Evolutionary conservation across 2,888 invertebrate species (phyloP), one percentile per base, ranked within the genome.

Genomic region (Aphelenchoides bicaudatus): DNA sequence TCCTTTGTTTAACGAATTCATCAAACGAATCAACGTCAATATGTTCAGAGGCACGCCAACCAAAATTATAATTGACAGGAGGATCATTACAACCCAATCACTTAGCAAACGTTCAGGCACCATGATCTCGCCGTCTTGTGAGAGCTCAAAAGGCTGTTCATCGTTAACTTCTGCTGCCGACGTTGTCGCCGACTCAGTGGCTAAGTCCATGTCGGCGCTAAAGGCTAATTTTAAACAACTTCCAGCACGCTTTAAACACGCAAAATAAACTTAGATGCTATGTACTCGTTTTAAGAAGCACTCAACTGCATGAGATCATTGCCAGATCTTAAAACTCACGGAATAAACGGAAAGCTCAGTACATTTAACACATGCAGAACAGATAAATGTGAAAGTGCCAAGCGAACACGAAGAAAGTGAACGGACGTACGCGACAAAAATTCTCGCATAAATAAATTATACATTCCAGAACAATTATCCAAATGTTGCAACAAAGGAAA

Each of bases 21-120:
- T 8, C 5, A 62, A 47, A 19, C 58, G 37, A n/a, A 47, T 59
- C 6, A 65, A 50, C 10, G 62, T 59, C 30, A 67, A 39, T 8
- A 50, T 57, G 38, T 65, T 65, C n/a, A 65, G 49, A 8, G 65
- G 65, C 3, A 58, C 43, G 5, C 65, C 66, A 23, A 65, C 23
- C 29, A 66, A 31, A 3, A 65, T 39, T 28, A 65, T 48, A 8
- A 60, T 25, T 8, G 51, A 48, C 1, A 65, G 51, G 8, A 65
- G 51, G 23, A 56, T 53, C 62, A 65, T 49, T 39, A 66, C 65
- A 8, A 65, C 46, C 54, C 55, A 63, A 46, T 63, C 63, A 13
- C 58, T 31, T 16, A 55, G 31, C 21, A 62, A 48, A 16, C 52
- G 31, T 30, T 51, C 52, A n/a, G 52, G 52, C 13, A 51, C 28